Evolutionary conservation across 92 coral and sea anemone species (phyloP), one percentile per base, ranked within the genome.

Genomic region (Bergia sp.): DNA sequence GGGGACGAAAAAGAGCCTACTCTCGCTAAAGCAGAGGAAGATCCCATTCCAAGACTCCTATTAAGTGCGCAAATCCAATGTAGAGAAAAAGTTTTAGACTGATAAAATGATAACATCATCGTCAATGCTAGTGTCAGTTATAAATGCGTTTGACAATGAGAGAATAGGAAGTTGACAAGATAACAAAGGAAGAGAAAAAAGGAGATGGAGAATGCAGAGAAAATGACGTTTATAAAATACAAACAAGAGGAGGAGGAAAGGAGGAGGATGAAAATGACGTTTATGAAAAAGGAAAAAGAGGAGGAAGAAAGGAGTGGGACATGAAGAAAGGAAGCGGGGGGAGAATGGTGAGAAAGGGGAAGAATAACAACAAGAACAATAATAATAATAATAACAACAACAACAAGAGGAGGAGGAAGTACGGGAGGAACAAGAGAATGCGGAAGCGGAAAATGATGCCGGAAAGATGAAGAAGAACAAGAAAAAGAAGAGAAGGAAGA

Each of bases 41-140:
- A 77, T 77, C 82, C 82, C 82, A 77, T 43, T 47, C 82, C 82
- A 77, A 77, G 61, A 21, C 82, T 77, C 82, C 82, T 77, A 23
- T 45, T 2, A n/a, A 20, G 2, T 10, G 78, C 21, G 20, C 7
- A 18, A 61, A 61, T 61, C 69, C n/a, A 61, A 61, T 61, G 69
- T 23, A 61, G 64, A 55, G 16, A 55, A 15, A 55, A 55, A 55
- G 13, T 55, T 0, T 55, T 15, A 55, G 64, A 55, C 18, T 77
- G 10, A 77, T 29, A 29, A 2, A 18, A 45, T 45, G 41, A 45
- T 77, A 18, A 43, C 39, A 40, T 15, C 5, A 43, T 36, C 7
- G 7, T 3, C 39, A 1, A 77, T 77, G 16, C 5, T 3, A 77
- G 20, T 77, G 37, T 12, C 12, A 77, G 43, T 41, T 15, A 76